Percentiles rank a stretch among this genome's conserved stretches.
Conservation (phyloP, 1,140 invertebrate genomes). For the Holcopasites calliopsidis region DNA sequence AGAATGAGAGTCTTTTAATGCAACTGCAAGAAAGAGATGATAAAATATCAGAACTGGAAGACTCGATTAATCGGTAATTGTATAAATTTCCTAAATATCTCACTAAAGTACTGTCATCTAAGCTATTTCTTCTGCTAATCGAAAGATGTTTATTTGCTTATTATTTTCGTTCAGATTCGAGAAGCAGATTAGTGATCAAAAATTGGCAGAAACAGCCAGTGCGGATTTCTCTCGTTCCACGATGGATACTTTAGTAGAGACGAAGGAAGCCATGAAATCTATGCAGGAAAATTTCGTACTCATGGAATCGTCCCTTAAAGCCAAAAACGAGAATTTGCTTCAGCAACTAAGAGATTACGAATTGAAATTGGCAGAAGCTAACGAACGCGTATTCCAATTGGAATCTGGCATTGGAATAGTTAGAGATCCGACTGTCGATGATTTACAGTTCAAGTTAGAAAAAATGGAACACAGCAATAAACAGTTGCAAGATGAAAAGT, state of each 20-base stretch:
- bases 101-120: not conserved
- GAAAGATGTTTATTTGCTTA: not conserved
- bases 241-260: constrained; percentile 80
- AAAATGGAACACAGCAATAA: constrained; percentile 68
- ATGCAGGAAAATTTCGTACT: constrained; percentile 82
- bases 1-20: constrained; percentile 80
- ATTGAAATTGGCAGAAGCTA: constrained; percentile 69
- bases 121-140: not conserved
- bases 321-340: constrained; percentile 73
- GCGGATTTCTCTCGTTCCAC: constrained; percentile 73
- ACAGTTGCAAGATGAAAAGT: constrained; percentile 72
- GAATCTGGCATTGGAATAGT: constrained; percentile 68
- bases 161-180: constrained; percentile 63
- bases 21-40: constrained; percentile 82
- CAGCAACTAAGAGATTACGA: constrained; percentile 74
- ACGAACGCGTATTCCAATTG: constrained; percentile 67
- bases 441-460: constrained; percentile 66
- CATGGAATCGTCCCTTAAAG: constrained; percentile 77
- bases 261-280: constrained; percentile 81
- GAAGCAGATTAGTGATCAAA: constrained; percentile 66
- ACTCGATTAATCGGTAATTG: constrained; percentile 68
- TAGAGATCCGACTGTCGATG: constrained; percentile 56
- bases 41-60: constrained; percentile 76
- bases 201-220: constrained; percentile 65
- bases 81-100: not conserved